Evolutionary conservation across 2,888 invertebrate species (phyloP), one percentile per base, ranked within the genome.

Genomic region (Pelosia muscerda): DNA sequence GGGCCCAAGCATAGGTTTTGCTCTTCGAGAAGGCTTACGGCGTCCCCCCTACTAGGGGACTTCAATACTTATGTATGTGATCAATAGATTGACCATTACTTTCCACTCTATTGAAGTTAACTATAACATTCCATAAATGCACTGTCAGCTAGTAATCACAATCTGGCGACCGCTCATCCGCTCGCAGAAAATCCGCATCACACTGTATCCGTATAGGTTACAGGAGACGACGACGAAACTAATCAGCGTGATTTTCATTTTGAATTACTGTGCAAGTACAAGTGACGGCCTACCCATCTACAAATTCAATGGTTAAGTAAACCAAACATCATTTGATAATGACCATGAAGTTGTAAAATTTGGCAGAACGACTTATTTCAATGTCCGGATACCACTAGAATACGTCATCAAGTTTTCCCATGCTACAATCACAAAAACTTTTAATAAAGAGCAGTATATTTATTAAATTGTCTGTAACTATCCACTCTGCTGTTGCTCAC

Each of bases 381-480:
- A 54, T 54, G 23, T 63, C 63, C 54, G 63, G 63, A 26, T 54
- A 28, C 54, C 11, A n/a, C n/a, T 57, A 26, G 26, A 11, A 28
- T 22, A 15, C 63, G 63, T 63, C 55, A 63, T 55, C 34, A 28
- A 55, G 34, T 19, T 38, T 34, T 56, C 55, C 63, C 55, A 53
- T 54, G 63, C 55, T 34, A 34, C 25, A 25, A 38, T 13, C 9
- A 25, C 38, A 56, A 63, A 28, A 57, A 57, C n/a, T 28, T 28
- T 9, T 49, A 49, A 49, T 49, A n/a, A 2, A 2, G n/a, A n/a
- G 8, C n/a, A 49, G 49, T 49, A 49, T 19, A 42, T 42, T 42
- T 49, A 49, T n/a, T n/a, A 49, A 49, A 49, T n/a, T 49, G n/a
- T 42, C 42, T 19, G 15, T 6, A 19, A 42, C 19, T 19, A 19